Base-by-base conservation (phyloP, 2,888 invertebrate genomes). In the Dicroscelio sp. region DNA sequence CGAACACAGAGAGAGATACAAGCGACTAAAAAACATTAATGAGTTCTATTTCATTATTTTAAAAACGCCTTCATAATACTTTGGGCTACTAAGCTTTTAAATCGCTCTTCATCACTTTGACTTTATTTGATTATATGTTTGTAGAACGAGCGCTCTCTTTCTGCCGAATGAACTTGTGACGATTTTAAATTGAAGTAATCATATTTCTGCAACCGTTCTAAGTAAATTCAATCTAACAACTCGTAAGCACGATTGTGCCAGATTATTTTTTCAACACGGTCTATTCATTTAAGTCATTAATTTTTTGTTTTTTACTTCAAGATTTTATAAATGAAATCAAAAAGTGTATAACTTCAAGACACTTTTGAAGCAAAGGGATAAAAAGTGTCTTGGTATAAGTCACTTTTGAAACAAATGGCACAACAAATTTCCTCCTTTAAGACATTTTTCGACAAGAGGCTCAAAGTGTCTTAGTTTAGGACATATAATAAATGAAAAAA, bases 111-210 rank as follows among this genome's bases (percentile, higher is more conserved):
- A 73, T 73, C 52, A 27, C 71, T 73, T 48, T 48, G 38, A 73
- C 71, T 73, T 48, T 20, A 73, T 48, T 48, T 73, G 48, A 73
- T 73, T 48, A 48, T 73, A 48, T 48, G 27, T 38, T 73, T 73
- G 1, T 20, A 30, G 30, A 73, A 69, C 20, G 63, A 23, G 43
- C 69, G 25, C 48, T n/a, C n/a, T n/a, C n/a, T n/a, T 30, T 20
- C 27, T 73, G 30, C 71, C 20, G 35, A 73, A 73, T 60, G 35
- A 12, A 30, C 10, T 27, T 73, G 71, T 48, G 71, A 43, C 52
- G 52, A 73, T 73, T 73, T 73, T 48, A 73, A 73, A 48, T 48
- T 43, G 17, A 48, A 48, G 71, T 73, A 73, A 73, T 73, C 38
- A 71, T 43, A 48, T 71, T 48, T 30, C 48, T 43, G 10, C 43